phyloP scores from a whole-genome alignment of 1,140 invertebrate species.

The Cheumatopsyche charites region DNA sequence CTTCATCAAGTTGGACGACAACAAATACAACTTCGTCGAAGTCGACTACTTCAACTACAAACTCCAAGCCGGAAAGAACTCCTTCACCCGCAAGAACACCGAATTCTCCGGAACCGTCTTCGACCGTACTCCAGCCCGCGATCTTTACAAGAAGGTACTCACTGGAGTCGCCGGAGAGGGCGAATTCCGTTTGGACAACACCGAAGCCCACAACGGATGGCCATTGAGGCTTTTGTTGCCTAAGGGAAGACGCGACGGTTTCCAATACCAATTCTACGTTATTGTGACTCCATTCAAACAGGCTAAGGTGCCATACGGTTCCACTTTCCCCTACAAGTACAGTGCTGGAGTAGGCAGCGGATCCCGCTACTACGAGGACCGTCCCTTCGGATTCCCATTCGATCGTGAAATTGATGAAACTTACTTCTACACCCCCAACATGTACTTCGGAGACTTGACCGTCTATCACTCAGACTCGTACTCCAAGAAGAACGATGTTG shows the following conservation, averaged over 20 bases:
- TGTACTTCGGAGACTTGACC: conserved; percentile 68
- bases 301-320: conserved; percentile 28
- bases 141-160: conserved; percentile 58
- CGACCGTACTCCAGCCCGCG: conserved; percentile 61
- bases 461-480: conserved; percentile 60
- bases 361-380: conserved; percentile 57
- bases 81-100: conserved; percentile 60
- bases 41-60: conserved; percentile 71
- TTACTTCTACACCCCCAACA: conserved; percentile 67
- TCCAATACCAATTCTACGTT: conserved; percentile 64
- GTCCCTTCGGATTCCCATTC: conserved; percentile 72
- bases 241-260: conserved; percentile 64
- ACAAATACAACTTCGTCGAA: conserved; percentile 67
- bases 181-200: conserved; percentile 59
- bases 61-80: conserved; percentile 68
- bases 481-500: conserved; percentile 22
- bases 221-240: conserved; percentile 66
- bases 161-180: conserved; percentile 56
- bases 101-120: conserved; percentile 59
- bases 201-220: conserved; percentile 63
- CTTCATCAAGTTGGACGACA: conserved; percentile 63
- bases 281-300: conserved; percentile 58
- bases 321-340: conserved; percentile 51
- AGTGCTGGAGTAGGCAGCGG: conserved; percentile 39
- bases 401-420: conserved; percentile 67